Percentiles rank a stretch among this genome's conserved stretches.
These are phyloP conservation scores for Thumatha senex DNA, from an alignment of 2,888 invertebrate species.

Conservation along the genomic window DNA sequence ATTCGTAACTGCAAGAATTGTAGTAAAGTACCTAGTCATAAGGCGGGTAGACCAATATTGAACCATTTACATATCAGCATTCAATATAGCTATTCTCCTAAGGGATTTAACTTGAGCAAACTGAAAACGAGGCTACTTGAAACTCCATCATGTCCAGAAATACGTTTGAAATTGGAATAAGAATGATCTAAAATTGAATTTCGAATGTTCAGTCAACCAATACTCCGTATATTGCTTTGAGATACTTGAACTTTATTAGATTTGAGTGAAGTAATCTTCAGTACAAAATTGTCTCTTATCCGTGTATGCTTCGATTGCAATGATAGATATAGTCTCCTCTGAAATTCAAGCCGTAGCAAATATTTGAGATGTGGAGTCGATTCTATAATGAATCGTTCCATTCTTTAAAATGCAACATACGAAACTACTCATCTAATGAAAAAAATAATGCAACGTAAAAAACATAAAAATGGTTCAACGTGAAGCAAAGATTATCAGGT, in stretches of 20 bases:
- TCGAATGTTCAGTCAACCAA: constrained; percentile 19
- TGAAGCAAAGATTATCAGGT: no score
- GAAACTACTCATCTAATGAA: no score
- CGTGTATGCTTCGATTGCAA: no score
- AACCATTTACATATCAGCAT: constrained; percentile 18
- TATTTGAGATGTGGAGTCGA: no score
- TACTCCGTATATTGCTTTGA: constrained; percentile 25
- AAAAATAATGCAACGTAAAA: no score
- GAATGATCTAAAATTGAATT: constrained; percentile 39
- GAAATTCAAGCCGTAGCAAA: no score
- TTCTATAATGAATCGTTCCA: no score
- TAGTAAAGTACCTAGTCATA: background rate
- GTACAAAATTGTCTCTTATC: background rate
- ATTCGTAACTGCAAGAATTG: no score
- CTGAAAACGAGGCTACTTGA: constrained; percentile 30
- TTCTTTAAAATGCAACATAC: no score
- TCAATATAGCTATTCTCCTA: constrained; percentile 1
- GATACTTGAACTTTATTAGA: constrained; percentile 27
- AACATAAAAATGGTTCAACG: no score
- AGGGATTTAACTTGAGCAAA: constrained; percentile 32
- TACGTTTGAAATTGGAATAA: constrained; percentile 38
- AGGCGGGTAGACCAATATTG: background rate
- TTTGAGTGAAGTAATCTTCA: constrained; percentile 3
- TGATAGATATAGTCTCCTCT: no score
- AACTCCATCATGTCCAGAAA: constrained; percentile 25